Percentiles rank a stretch among this genome's conserved stretches.
These are phyloP conservation scores for Eupristina koningsbergeri DNA, from an alignment of 1,140 invertebrate genomes.

Conservation along the genomic window DNA sequence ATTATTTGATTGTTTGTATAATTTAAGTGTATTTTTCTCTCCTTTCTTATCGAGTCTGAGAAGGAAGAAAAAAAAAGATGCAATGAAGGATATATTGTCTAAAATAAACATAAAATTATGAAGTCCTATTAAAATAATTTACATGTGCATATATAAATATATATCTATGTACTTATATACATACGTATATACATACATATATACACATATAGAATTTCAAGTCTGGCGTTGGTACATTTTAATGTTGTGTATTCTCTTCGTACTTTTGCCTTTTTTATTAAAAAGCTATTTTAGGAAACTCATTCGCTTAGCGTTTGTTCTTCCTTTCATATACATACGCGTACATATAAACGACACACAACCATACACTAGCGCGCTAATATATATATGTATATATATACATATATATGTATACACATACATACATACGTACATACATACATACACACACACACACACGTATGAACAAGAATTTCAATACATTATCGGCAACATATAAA, in stretches of 20 bases:
- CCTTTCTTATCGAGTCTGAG: background rate
- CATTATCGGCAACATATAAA: slow-evolving; percentile 42
- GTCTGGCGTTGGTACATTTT: background rate
- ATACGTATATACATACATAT: slow-evolving; percentile 35
- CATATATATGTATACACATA: no score
- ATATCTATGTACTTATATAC: slow-evolving; percentile 30
- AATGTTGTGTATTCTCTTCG: background rate
- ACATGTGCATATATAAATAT: slow-evolving; percentile 31
- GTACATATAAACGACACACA: slow-evolving; percentile 42
- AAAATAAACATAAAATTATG: slow-evolving; percentile 15
- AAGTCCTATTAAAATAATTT: slow-evolving; percentile 23
- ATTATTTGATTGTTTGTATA: slow-evolving; percentile 34
- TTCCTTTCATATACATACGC: slow-evolving; percentile 29
- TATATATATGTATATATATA: background rate
- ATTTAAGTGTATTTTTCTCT: background rate
- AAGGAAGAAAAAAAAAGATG: background rate
- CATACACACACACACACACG: background rate
- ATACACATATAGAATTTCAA: slow-evolving; percentile 21
- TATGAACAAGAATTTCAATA: slow-evolving; percentile 44
- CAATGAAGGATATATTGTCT: slow-evolving; percentile 9
- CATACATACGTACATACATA: background rate
- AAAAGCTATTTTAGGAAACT: slow-evolving; percentile 40
- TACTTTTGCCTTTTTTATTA: slow-evolving; percentile 16
- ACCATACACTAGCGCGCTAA: background rate
- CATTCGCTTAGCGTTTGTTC: slow-evolving; percentile 28